Percentiles rank a stretch among this genome's conserved stretches.
These are phyloP conservation scores for Columba janthina DNA, from an alignment of 2,113 vertebrate genomes.

Conservation along the genomic window DNA sequence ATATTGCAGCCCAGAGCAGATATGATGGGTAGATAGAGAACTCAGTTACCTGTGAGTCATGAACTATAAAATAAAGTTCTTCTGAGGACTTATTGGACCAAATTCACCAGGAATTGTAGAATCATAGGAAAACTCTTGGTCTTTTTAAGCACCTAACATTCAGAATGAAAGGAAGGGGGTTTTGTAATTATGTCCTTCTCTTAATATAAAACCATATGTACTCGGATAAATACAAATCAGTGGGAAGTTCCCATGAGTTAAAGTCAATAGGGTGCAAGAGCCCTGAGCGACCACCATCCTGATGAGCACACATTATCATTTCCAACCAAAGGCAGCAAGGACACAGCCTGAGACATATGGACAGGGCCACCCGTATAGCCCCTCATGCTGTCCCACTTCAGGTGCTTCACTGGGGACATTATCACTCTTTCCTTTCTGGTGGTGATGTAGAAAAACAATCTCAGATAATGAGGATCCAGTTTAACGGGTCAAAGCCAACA, in stretches of 20 bases:
- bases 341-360: not conserved
- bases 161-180: not conserved
- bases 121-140: not conserved
- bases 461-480: rapidly evolving
- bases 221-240: not conserved
- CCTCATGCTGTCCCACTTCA: not conserved
- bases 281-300: rapidly evolving
- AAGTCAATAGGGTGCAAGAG: not conserved
- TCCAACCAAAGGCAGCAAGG: not conserved
- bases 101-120: not conserved
- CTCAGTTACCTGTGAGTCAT: not conserved
- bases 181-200: not conserved
- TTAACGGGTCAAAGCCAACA: not conserved
- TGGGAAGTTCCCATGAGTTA: not conserved
- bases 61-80: not conserved
- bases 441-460: not conserved
- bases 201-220: rapidly evolving
- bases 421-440: not conserved
- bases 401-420: not conserved
- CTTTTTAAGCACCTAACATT: not conserved
- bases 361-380: rapidly evolving
- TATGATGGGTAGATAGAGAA: not conserved
- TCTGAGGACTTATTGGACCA: not conserved
- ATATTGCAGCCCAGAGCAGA: not conserved
- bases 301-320: rapidly evolving